Evolutionary conservation across 2,797 vertebrate genomes (phyloP).

Genomic region (Anas georgica): DNA sequence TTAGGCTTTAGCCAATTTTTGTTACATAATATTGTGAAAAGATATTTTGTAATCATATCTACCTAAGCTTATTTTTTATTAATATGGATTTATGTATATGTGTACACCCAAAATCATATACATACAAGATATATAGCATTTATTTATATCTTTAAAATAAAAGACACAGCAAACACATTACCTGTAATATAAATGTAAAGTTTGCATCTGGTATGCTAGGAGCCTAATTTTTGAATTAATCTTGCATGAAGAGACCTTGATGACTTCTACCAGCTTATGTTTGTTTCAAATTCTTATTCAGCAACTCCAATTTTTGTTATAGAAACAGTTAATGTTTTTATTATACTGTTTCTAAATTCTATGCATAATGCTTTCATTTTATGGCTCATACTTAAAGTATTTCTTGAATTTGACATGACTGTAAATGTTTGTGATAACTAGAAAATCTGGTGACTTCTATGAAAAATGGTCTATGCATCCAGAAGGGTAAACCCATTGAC

Average conservation of each 20-base stretch:
- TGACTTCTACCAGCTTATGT: neutral
- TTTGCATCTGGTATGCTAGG: neutral
- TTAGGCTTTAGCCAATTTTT: neutral
- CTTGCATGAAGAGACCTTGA: neutral
- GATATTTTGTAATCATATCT: neutral
- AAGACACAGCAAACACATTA: neutral
- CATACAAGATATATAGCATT: neutral
- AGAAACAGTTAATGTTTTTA: neutral
- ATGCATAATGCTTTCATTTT: neutral
- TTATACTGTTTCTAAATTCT: neutral
- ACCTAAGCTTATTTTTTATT: neutral
- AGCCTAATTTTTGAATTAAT: neutral
- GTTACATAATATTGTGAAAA: neutral
- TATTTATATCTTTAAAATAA: neutral
- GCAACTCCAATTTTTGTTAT: neutral
- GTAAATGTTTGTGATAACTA: slow-evolving; percentile 69
- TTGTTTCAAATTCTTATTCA: neutral
- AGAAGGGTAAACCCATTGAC: slow-evolving; percentile 84
- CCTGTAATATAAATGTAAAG: neutral
- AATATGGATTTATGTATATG: neutral
- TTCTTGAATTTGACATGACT: slow-evolving; percentile 27
- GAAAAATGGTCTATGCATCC: slow-evolving; percentile 80
- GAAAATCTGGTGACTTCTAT: slow-evolving; percentile 77
- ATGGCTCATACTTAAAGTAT: neutral
- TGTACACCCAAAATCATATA: neutral